Conservation (phyloP, 2,797 vertebrate species). For the Neosilurus mollespiculum region DNA sequence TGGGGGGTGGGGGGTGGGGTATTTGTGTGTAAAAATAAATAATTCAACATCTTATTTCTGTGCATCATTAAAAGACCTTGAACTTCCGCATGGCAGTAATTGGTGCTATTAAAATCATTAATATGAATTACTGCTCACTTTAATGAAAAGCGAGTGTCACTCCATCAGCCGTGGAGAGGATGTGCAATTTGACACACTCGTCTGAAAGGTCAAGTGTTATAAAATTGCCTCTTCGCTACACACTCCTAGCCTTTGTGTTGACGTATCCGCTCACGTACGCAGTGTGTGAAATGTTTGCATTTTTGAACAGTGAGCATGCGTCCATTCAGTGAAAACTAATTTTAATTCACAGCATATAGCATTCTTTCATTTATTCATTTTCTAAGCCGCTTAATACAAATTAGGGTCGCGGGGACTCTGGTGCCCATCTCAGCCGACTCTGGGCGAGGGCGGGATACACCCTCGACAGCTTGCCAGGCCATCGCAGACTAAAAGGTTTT, state of each 20-base stretch:
- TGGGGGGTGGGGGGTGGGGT: background rate
- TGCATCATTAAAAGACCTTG: constrained; percentile 22
- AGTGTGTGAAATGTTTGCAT: background rate
- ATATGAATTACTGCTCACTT: constrained; percentile 20
- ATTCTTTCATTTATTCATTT: too few relatives aligned
- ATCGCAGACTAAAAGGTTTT: background rate
- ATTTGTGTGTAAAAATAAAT: constrained; percentile 7
- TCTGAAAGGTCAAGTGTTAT: background rate
- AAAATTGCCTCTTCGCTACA: background rate
- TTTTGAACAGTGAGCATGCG: background rate
- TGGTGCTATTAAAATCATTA: constrained; percentile 36
- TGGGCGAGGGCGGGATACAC: too few relatives aligned
- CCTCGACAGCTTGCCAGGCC: too few relatives aligned
- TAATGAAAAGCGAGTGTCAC: constrained; percentile 32
- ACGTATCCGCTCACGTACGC: background rate
- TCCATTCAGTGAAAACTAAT: background rate
- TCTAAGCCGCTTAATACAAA: too few relatives aligned
- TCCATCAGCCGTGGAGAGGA: constrained; percentile 17
- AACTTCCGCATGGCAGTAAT: constrained; percentile 27
- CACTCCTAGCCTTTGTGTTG: background rate
- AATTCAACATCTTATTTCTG: constrained; percentile 20
- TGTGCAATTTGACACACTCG: constrained; percentile 18
- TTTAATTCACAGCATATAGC: background rate
- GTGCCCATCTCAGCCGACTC: too few relatives aligned
- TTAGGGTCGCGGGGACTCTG: too few relatives aligned